These are phyloP conservation scores for Arenaria interpres DNA, from an alignment of 2,113 vertebrate species.

Conservation along the genomic window DNA sequence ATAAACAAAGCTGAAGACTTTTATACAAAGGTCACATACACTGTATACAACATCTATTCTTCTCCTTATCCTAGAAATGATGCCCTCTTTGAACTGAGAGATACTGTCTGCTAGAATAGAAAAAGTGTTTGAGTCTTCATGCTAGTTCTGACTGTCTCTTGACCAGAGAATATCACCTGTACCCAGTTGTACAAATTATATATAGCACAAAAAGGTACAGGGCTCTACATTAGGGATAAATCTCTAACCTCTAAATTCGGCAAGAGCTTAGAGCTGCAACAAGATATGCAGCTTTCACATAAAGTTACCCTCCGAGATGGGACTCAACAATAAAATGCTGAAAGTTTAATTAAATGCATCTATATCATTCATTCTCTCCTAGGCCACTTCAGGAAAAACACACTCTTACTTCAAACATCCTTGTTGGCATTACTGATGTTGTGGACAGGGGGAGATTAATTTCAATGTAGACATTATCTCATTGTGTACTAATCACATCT, in stretches of 20 bases:
- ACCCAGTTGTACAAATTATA: neutral
- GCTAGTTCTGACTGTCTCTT: slow-evolving; percentile 1
- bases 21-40: slow-evolving; percentile 40
- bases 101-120: slow-evolving; percentile 20
- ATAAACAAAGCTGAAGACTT: slow-evolving; percentile 28
- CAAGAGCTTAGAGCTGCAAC: neutral
- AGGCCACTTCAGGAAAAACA: neutral
- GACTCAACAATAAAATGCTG: neutral
- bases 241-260: neutral
- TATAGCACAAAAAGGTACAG: neutral
- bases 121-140: neutral
- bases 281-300: neutral
- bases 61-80: slow-evolving; percentile 17
- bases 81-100: slow-evolving; percentile 33
- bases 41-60: slow-evolving; percentile 9
- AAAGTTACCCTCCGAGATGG: neutral
- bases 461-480: neutral
- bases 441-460: neutral
- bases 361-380: neutral
- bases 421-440: neutral
- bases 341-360: neutral
- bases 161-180: slow-evolving; percentile 6
- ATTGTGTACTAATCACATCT: neutral
- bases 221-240: neutral
- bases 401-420: neutral